phyloP scores from a whole-genome alignment of 2,113 vertebrate species.

The Chaetura pelagica region DNA sequence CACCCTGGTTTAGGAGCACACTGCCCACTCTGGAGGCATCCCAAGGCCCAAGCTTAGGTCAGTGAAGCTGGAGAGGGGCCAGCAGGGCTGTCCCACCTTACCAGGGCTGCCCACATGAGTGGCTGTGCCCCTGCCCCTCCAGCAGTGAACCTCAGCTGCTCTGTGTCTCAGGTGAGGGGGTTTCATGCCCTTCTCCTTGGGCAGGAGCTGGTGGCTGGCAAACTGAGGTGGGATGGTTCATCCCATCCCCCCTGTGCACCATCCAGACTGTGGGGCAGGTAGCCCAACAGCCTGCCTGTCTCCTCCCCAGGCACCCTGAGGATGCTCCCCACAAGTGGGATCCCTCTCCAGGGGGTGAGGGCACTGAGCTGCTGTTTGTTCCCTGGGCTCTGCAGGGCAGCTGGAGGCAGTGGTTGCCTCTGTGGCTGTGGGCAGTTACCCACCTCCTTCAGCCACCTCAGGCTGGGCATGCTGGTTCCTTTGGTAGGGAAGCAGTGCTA shows the following conservation, averaged over 20 bases:
- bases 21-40: too few species aligned
- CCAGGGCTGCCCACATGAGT: neutral
- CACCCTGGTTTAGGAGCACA: rapidly evolving
- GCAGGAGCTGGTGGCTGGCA: neutral
- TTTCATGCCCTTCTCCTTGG: rapidly evolving
- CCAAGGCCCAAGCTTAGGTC: neutral
- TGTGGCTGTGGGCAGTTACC: neutral
- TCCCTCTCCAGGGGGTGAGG: too few species aligned
- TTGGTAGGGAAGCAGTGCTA: rapidly evolving
- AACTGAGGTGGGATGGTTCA: rapidly evolving
- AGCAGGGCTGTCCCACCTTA: rapidly evolving
- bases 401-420: neutral
- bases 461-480: rapidly evolving
- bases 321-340: too few species aligned
- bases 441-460: neutral
- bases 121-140: neutral
- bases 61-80: neutral
- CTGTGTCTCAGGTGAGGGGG: rapidly evolving
- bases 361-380: rapidly evolving
- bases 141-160: rapidly evolving
- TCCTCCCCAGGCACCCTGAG: too few species aligned
- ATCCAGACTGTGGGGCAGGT: too few species aligned
- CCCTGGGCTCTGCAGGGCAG: rapidly evolving
- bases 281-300: too few species aligned
- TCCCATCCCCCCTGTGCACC: too few species aligned